phyloP scores from a whole-genome alignment of 2,113 vertebrate genomes.

The Crotalus helleri region DNA sequence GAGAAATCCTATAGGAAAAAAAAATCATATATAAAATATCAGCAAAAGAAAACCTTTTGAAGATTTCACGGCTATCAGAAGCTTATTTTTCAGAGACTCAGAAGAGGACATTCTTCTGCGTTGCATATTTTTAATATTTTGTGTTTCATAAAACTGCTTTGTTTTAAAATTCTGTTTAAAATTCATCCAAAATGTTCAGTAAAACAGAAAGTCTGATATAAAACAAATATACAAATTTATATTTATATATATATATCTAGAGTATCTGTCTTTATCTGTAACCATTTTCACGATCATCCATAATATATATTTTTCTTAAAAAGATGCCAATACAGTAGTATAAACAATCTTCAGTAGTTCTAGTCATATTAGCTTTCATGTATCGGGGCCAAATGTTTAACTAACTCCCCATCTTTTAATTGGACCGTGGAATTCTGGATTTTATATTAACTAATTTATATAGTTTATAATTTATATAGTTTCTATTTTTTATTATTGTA shows the following conservation, averaged over 20 bases:
- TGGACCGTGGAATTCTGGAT: neutral
- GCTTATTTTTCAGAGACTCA: neutral
- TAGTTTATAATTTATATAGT: neutral
- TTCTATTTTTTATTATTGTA: neutral
- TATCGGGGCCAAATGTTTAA: neutral
- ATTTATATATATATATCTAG: neutral
- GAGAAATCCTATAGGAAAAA: neutral
- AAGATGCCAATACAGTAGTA: neutral
- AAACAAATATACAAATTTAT: neutral
- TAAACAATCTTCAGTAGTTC: constrained; percentile 6
- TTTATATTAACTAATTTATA: neutral
- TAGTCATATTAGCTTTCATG: neutral
- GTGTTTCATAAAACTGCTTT: neutral
- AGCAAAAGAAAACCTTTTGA: neutral
- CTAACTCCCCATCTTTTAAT: neutral
- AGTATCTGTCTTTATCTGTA: neutral
- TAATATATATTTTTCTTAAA: constrained; percentile 15
- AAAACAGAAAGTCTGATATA: neutral
- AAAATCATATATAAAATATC: neutral
- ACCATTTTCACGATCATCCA: constrained; percentile 1
- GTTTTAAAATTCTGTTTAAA: neutral
- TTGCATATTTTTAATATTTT: neutral
- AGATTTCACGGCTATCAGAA: neutral
- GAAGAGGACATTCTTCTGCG: neutral
- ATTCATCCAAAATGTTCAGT: neutral